Base-by-base conservation (phyloP, 2,113 vertebrate genomes). In the Scortum barcoo region DNA sequence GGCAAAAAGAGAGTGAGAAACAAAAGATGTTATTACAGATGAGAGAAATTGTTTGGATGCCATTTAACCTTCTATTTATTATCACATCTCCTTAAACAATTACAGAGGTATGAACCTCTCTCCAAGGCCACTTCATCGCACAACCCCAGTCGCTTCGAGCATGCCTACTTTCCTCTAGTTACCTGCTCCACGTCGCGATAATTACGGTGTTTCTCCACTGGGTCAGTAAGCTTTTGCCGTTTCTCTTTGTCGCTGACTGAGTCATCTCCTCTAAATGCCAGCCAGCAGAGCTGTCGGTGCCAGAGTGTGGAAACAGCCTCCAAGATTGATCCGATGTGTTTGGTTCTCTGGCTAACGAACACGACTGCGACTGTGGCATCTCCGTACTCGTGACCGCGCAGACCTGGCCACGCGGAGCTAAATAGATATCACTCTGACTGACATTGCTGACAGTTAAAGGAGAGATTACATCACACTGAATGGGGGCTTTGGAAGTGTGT, bases 221-320 rank as follows among this genome's bases (percentile, higher is more conserved):
- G 86, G 73, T 84, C 84, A 88, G 67, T 66, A 51, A 78, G 74
- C 81, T 70, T 63, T 75, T 74, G 76, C 79, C 33, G n/a, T 58
- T 89, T 62, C n/a, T 72, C 79, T 86, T 83, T 87, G 90, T 69
- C 60, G 60, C 83, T 62, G 73, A 82, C 88, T 91, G 91, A 95
- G 87, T 93, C 92, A 91, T 91, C 82, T 74, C 19, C 13, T 81
- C 60, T 79, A 93, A 93, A 93, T 93, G 89, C 80, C 91, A 92
- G 83, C 79, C 80, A 70, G 75, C 78, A 71, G 65, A 54, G 81
- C 82, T 81, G 85, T 85, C 74, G 66, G 77, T 36, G 66, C 80
- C 54, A 1, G 46, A 58, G 80, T 81, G 16, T 72, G 54, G 80
- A 76, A 84, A 70, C 81, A 72, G 28, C 67, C 72, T 65, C 66